Evolutionary conservation across 2,797 vertebrate species (phyloP).

Genomic region (Mionectes olivaceus): DNA sequence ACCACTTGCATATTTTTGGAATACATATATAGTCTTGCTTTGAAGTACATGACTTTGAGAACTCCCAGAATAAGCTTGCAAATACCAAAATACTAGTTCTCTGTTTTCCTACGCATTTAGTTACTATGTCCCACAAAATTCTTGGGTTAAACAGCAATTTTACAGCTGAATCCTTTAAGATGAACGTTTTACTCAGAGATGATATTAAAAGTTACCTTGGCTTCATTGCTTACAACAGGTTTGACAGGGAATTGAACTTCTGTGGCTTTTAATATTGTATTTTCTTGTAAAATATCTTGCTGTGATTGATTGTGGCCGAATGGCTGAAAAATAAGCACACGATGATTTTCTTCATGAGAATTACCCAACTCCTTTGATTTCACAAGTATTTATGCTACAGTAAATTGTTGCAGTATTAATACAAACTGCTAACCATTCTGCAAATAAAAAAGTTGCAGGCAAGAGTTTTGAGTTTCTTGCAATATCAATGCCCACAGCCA

Average conservation of each 20-base stretch:
- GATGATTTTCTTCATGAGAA: background rate
- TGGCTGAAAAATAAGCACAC: slow-evolving; percentile 83
- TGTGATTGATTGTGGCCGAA: slow-evolving; percentile 99
- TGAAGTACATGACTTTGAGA: background rate
- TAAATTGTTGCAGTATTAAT: background rate
- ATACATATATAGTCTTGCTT: background rate
- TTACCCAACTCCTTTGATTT: slow-evolving; percentile 32
- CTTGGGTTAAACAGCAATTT: background rate
- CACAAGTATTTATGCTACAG: background rate
- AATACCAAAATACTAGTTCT: background rate
- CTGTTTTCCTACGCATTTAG: background rate
- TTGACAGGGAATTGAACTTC: slow-evolving; percentile 98
- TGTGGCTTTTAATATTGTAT: slow-evolving; percentile 99
- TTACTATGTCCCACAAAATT: background rate
- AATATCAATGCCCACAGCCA: background rate
- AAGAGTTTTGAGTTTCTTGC: background rate
- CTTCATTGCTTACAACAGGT: slow-evolving; percentile 97
- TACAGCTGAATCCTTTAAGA: background rate
- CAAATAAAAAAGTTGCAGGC: background rate
- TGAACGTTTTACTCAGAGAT: background rate
- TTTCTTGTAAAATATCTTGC: slow-evolving; percentile 99
- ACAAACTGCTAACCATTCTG: background rate
- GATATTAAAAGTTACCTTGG: slow-evolving; percentile 85
- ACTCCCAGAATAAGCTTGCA: background rate
- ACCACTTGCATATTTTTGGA: background rate